Evolutionary conservation across 2,797 vertebrate species (phyloP).

Genomic region (Tangara arthus): DNA sequence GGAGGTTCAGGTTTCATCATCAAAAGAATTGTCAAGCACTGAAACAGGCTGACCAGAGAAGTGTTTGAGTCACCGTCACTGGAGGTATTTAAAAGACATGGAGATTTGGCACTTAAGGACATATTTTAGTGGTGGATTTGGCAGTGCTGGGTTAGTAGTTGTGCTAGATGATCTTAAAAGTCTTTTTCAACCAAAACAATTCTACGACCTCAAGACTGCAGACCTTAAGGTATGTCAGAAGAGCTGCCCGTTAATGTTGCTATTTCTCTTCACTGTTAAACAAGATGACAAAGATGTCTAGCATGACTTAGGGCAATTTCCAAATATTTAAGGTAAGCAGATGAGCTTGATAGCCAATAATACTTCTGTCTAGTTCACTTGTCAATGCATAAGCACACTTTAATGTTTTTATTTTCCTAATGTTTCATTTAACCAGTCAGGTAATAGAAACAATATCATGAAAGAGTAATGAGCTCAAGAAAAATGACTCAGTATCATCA

Average conservation of each 20-base stretch:
- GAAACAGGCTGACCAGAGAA: neutral
- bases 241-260: accelerated
- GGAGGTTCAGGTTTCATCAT: neutral
- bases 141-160: neutral
- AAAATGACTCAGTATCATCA: neutral
- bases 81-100: neutral
- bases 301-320: neutral
- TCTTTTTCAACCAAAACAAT: neutral
- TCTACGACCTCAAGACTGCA: neutral
- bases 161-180: neutral
- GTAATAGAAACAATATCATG: neutral
- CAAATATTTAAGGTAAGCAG: neutral
- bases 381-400: neutral
- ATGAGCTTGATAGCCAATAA: neutral
- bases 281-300: neutral
- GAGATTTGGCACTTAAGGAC: accelerated
- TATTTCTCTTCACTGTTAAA: neutral
- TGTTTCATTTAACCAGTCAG: neutral
- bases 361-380: neutral
- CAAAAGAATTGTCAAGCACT: neutral
- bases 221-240: neutral
- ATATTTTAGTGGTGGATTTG: neutral
- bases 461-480: neutral
- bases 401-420: neutral
- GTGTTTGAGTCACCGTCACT: neutral